phyloP scores from a whole-genome alignment of 2,888 invertebrate genomes.

The Hermaeophaga mercurialis region DNA sequence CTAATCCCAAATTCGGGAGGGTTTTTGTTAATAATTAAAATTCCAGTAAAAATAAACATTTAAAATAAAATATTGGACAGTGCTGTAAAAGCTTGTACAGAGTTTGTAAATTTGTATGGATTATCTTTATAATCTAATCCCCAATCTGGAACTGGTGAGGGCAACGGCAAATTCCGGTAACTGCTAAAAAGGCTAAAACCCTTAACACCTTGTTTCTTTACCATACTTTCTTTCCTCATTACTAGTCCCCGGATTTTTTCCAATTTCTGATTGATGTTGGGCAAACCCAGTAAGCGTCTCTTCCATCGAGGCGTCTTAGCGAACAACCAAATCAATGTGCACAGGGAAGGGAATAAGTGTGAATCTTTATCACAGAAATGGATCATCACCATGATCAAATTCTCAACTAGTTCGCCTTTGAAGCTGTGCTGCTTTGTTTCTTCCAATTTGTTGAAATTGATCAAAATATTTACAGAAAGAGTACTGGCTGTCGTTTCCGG shows the following conservation, averaged over 20 bases:
- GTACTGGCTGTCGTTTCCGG: conserved; percentile 65
- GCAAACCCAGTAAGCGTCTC: conserved; percentile 52
- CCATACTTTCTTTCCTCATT: conserved; percentile 52
- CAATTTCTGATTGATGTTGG: conserved; percentile 46
- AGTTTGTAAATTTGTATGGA: conserved; percentile 51
- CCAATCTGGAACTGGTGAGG: conserved; percentile 51
- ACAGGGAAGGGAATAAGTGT: conserved; percentile 66
- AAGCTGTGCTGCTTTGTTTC: conserved; percentile 67
- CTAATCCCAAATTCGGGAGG: too few relatives aligned
- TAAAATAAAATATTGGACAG: conserved; percentile 36
- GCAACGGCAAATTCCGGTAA: conserved; percentile 40
- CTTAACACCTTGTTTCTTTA: conserved; percentile 36
- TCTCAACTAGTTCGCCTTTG: conserved; percentile 64
- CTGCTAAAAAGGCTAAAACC: conserved; percentile 41
- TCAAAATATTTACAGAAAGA: conserved; percentile 64
- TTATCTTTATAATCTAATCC: conserved; percentile 49
- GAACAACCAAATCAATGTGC: conserved; percentile 72
- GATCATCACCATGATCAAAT: conserved; percentile 67
- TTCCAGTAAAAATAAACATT: too few relatives aligned
- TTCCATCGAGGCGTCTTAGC: conserved; percentile 61
- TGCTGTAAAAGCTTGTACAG: conserved; percentile 47
- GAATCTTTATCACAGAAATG: conserved; percentile 72
- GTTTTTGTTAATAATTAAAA: too few relatives aligned
- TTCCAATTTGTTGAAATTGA: conserved; percentile 70
- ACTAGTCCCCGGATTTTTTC: conserved; percentile 46